A percentile compares a stretch with the other conserved stretches of the same genome.
Conservation (phyloP, 2,797 vertebrate species). For the Orestias chungarensis region DNA sequence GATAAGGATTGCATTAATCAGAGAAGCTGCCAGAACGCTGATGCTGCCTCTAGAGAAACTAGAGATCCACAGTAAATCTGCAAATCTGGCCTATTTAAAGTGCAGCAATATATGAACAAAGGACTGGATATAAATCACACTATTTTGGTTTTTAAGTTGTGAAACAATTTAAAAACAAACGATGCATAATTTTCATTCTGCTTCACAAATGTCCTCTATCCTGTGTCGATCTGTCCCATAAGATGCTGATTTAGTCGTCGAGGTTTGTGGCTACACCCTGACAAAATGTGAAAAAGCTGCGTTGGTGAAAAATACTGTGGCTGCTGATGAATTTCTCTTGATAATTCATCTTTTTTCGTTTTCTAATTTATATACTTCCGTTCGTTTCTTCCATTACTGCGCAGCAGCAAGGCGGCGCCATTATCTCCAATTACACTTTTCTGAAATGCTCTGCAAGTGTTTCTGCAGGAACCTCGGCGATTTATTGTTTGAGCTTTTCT, state of each 20-base stretch:
- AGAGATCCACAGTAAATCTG: not conserved
- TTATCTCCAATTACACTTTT: not conserved
- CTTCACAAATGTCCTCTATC: not conserved
- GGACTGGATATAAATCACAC: not conserved
- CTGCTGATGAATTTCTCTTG: not conserved
- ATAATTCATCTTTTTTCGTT: not conserved
- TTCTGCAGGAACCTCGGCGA: not conserved
- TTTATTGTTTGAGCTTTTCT: not conserved
- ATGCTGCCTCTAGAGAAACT: not conserved
- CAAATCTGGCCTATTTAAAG: too few relatives aligned
- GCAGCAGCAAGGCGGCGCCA: too few relatives aligned
- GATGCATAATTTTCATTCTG: not conserved
- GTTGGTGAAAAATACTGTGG: not conserved
- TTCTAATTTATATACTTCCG: not conserved
- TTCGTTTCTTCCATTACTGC: not conserved
- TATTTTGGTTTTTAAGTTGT: not conserved
- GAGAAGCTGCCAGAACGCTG: not conserved
- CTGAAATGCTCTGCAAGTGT: not conserved
- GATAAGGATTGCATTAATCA: not conserved
- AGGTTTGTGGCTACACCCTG: not conserved
- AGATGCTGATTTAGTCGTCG: not conserved
- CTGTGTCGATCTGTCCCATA: not conserved
- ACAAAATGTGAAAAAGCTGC: not conserved
- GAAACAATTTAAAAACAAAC: not conserved
- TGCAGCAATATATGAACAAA: not conserved